A percentile compares a stretch with the other conserved stretches of the same genome.
phyloP scores from a whole-genome alignment of 2,888 invertebrate species.

The Diplolepis rosae region DNA sequence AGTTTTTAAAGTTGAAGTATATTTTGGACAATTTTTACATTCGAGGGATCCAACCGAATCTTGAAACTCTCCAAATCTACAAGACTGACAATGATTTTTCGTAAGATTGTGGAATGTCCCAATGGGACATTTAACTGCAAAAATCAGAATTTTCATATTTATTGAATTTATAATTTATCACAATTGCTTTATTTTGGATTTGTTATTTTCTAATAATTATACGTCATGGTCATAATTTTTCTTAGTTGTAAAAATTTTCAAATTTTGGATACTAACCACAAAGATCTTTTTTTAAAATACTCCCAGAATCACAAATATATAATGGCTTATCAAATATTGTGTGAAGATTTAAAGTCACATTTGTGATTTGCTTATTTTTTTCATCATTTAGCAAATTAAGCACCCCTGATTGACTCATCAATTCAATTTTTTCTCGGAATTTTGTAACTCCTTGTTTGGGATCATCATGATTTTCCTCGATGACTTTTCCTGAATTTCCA shows the following conservation, averaged over 20 bases:
- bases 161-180: slow-evolving; percentile 33
- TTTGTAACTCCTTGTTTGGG: slow-evolving; percentile 56
- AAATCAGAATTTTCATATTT: background rate
- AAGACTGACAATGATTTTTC: slow-evolving; percentile 76
- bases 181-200: too few relatives aligned
- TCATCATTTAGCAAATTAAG: slow-evolving; percentile 56
- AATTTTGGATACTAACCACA: slow-evolving; percentile 75
- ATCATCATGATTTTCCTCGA: slow-evolving; percentile 59
- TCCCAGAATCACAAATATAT: slow-evolving; percentile 75
- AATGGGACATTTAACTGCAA: slow-evolving; percentile 78
- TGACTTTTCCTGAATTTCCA: slow-evolving; percentile 61
- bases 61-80: slow-evolving; percentile 79
- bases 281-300: slow-evolving; percentile 74
- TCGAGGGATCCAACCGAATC: slow-evolving; percentile 75
- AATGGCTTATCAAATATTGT: slow-evolving; percentile 57
- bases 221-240: too few relatives aligned
- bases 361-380: slow-evolving; percentile 60
- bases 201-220: too few relatives aligned
- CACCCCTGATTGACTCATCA: slow-evolving; percentile 54
- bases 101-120: slow-evolving; percentile 79
- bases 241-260: too few relatives aligned
- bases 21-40: slow-evolving; percentile 77
- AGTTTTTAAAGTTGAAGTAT: slow-evolving; percentile 76
- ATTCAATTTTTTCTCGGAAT: slow-evolving; percentile 56
- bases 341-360: slow-evolving; percentile 60